Conservation (phyloP, 2,113 vertebrate species). For the Ailuropoda melanoleuca region DNA sequence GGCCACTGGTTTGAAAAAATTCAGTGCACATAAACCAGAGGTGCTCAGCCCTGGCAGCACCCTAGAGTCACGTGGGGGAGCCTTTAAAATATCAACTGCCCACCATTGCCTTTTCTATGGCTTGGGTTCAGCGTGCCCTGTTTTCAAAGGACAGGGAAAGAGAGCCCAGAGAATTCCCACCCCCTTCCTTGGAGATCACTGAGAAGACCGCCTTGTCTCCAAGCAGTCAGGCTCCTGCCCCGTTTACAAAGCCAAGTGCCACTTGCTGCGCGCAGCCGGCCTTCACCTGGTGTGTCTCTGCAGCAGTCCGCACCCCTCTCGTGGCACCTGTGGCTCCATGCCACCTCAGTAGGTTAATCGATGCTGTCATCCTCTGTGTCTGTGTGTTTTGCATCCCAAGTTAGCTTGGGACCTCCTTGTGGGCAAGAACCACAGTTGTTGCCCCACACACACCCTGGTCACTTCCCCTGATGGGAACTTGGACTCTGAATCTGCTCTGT, state of each 20-base stretch:
- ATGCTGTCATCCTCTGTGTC: neutral
- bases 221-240: neutral
- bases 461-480: neutral
- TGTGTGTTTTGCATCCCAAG: neutral
- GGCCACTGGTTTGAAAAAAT: neutral
- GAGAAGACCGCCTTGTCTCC: neutral
- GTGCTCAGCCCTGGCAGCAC: neutral
- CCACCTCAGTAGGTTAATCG: too few relatives aligned
- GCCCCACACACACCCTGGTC: neutral
- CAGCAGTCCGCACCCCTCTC: accelerated
- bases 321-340: too few relatives aligned
- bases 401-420: neutral
- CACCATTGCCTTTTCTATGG: neutral
- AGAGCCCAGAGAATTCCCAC: neutral
- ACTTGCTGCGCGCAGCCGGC: neutral
- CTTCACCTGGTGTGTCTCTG: neutral
- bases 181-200: neutral
- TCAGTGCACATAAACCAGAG: neutral
- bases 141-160: neutral
- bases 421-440: neutral
- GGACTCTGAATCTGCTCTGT: neutral
- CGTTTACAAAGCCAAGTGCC: neutral
- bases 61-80: neutral
- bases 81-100: neutral
- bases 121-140: neutral